Evolutionary conservation across 2,113 vertebrate genomes (phyloP).

Genomic region (Pseudorasbora parva): DNA sequence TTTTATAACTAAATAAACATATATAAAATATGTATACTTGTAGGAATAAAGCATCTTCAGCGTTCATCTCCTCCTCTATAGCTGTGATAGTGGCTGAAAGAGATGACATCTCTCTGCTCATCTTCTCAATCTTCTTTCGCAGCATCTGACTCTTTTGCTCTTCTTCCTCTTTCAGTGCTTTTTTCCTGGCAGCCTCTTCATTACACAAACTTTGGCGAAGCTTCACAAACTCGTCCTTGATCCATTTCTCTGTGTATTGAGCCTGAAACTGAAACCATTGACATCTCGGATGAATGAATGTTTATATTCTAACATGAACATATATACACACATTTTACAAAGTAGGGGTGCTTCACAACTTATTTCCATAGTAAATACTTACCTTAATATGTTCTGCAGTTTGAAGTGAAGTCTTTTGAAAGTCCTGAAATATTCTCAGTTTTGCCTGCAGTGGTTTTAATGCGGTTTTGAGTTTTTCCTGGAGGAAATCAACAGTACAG

Average conservation of each 20-base stretch:
- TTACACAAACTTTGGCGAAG: slow-evolving; percentile 41
- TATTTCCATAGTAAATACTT: background rate
- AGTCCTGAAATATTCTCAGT: slow-evolving; percentile 15
- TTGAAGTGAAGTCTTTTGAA: slow-evolving; percentile 20
- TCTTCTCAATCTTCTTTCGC: slow-evolving; percentile 26
- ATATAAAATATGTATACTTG: slow-evolving; percentile 28
- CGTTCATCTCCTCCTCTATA: slow-evolving; percentile 43
- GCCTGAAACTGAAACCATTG: slow-evolving; percentile 15
- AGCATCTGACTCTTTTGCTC: slow-evolving; percentile 40
- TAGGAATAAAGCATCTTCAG: slow-evolving; percentile 24
- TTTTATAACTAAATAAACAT: background rate
- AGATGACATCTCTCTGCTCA: slow-evolving; percentile 27
- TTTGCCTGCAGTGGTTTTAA: slow-evolving; percentile 21
- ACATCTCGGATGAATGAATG: background rate
- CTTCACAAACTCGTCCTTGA: slow-evolving; percentile 39
- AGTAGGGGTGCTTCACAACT: background rate
- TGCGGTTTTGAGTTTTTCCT: slow-evolving; percentile 27
- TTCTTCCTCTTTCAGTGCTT: slow-evolving; percentile 32
- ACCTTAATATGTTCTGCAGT: slow-evolving; percentile 40
- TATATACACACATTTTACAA: background rate
- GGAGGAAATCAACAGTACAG: background rate
- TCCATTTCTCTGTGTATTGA: slow-evolving; percentile 13
- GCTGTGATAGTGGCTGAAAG: slow-evolving; percentile 29
- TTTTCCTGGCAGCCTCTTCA: slow-evolving; percentile 37
- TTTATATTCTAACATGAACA: background rate